A percentile compares a stretch with the other conserved stretches of the same genome.
These are phyloP conservation scores for Epizoanthus rinbou DNA, from an alignment of 92 coral and sea anemone species.

Conservation along the genomic window DNA sequence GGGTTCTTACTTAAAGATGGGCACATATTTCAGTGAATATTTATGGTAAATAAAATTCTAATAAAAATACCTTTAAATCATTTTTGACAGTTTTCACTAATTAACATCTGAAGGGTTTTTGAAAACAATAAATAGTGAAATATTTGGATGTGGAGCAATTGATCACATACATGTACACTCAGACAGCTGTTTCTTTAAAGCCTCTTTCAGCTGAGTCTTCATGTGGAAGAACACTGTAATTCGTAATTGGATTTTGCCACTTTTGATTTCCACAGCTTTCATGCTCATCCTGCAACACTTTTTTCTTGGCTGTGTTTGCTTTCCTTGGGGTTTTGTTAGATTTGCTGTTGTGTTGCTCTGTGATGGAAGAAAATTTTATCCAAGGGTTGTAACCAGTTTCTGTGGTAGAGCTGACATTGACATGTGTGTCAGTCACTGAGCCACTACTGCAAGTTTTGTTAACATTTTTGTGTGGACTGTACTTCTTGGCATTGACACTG, in stretches of 20 bases:
- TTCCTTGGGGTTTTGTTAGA: not conserved
- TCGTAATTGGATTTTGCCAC: not conserved
- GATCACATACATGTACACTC: too few relatives aligned
- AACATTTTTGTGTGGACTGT: not conserved
- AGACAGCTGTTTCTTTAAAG: slow-evolving; percentile 39
- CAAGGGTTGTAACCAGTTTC: slow-evolving; percentile 12
- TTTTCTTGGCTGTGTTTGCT: not conserved
- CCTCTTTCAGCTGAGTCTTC: not conserved
- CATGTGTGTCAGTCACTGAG: not conserved
- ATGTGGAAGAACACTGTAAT: not conserved
- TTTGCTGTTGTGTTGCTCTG: not conserved
- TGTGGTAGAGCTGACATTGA: not conserved
- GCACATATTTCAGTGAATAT: too few relatives aligned
- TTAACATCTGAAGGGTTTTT: too few relatives aligned
- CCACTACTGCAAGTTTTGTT: not conserved
- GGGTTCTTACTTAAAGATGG: too few relatives aligned
- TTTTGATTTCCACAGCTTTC: not conserved
- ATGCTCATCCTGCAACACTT: not conserved
- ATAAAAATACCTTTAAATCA: too few relatives aligned
- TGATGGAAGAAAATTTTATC: slow-evolving; percentile 19
- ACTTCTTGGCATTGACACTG: not conserved
- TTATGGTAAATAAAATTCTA: too few relatives aligned
- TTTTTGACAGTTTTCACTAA: too few relatives aligned
- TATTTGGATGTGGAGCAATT: too few relatives aligned
- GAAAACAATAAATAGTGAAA: too few relatives aligned